phyloP scores from a whole-genome alignment of 2,113 vertebrate genomes.

The Corythoichthys haematopterus region DNA sequence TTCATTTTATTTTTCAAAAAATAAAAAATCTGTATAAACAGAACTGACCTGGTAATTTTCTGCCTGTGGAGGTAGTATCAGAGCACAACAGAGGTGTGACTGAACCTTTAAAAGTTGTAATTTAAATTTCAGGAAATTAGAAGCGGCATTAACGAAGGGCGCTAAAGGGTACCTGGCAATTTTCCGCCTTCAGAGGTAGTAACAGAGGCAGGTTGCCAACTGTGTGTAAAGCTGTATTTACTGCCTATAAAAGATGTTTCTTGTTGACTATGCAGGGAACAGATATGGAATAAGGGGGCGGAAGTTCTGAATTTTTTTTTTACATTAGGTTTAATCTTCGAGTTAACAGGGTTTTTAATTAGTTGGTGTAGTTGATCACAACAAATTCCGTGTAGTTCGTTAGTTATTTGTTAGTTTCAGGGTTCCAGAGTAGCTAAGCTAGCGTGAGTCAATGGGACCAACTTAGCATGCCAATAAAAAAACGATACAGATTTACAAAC shows the following conservation, averaged over 20 bases:
- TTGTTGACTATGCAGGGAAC: not conserved
- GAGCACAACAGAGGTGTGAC: not conserved
- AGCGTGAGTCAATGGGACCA: too few species aligned
- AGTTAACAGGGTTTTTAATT: too few species aligned
- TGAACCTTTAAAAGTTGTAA: not conserved
- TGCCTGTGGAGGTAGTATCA: not conserved
- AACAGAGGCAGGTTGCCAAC: not conserved
- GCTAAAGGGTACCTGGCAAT: not conserved
- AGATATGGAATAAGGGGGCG: not conserved
- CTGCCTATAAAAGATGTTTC: not conserved
- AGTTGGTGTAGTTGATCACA: too few species aligned
- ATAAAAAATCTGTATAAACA: not conserved
- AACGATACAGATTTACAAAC: too few species aligned
- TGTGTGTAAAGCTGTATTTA: not conserved
- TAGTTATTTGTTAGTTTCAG: too few species aligned
- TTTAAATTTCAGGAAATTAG: not conserved
- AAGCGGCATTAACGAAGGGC: not conserved
- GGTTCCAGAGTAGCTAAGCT: too few species aligned
- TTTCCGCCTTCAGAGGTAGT: slow-evolving; percentile 1
- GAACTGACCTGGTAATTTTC: not conserved
- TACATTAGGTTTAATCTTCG: too few species aligned
- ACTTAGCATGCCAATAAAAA: too few species aligned
- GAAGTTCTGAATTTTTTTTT: not conserved
- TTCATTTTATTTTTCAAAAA: not conserved
- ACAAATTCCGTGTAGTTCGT: too few species aligned